Evolutionary conservation across 1,140 invertebrate species (phyloP).

Genomic region (Diprion similis): DNA sequence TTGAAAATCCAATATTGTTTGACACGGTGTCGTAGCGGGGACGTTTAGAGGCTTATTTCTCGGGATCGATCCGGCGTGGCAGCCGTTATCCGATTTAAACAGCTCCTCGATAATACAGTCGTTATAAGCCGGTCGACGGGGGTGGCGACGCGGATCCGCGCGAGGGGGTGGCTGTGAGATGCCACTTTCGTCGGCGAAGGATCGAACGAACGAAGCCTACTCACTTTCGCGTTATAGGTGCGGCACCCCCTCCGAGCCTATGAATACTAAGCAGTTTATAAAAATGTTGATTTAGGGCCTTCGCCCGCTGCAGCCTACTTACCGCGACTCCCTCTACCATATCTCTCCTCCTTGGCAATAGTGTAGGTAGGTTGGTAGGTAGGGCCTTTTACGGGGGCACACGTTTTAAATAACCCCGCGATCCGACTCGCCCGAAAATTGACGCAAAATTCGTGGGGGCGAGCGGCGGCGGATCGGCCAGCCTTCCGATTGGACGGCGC

Average conservation of each 20-base stretch:
- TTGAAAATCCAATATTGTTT: conserved; percentile 14
- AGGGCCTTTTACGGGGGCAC: background rate
- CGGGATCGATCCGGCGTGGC: background rate
- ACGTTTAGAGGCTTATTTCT: background rate
- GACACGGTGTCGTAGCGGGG: conserved; percentile 3
- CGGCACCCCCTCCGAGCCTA: conserved; percentile 45
- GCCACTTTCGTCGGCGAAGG: conserved; percentile 25
- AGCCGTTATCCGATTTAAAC: conserved; percentile 10
- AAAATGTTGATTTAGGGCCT: conserved; percentile 60
- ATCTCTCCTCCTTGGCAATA: background rate
- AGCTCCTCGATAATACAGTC: conserved; percentile 40
- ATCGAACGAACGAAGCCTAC: conserved; percentile 44
- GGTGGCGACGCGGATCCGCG: background rate
- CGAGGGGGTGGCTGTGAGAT: conserved; percentile 6
- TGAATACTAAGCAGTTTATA: conserved; percentile 61
- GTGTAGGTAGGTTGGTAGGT: background rate
- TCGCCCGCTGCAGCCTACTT: conserved; percentile 30
- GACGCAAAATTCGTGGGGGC: background rate
- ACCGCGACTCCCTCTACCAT: conserved; percentile 23
- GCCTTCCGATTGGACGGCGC: no score
- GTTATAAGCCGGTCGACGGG: conserved; percentile 43
- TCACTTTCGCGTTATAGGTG: conserved; percentile 39
- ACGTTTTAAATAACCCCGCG: background rate
- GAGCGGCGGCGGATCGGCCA: no score
- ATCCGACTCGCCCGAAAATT: background rate